Evolutionary conservation across 2,113 vertebrate species (phyloP).

Genomic region (Brachionichthys hirsutus): DNA sequence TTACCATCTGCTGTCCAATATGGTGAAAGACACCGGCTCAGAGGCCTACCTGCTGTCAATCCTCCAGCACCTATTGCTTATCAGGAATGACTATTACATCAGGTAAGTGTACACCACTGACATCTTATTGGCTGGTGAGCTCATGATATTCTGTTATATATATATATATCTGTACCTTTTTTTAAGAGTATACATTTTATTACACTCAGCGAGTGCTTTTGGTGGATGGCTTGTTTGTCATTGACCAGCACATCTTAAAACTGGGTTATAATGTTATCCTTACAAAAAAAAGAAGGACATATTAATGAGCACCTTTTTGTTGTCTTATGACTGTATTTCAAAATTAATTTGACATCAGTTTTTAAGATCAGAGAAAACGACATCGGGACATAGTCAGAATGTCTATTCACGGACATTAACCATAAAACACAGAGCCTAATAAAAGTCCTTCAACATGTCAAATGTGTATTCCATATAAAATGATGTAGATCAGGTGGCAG

Average conservation of each 20-base stretch:
- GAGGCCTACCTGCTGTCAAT: conserved; percentile 93
- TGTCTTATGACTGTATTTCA: no score
- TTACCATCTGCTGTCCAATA: conserved; percentile 93
- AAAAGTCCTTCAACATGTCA: no score
- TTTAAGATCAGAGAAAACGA: no score
- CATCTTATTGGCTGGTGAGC: conserved; percentile 11
- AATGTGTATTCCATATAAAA: no score
- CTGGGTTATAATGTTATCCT: no score
- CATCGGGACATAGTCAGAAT: no score
- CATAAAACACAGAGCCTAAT: no score
- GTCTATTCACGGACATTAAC: no score
- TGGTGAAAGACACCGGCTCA: conserved; percentile 92
- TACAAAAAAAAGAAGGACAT: not conserved
- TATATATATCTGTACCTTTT: not conserved
- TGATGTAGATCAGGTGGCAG: no score
- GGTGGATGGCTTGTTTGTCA: not conserved
- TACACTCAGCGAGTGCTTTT: not conserved
- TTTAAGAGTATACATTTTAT: not conserved
- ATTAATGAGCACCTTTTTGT: not conserved
- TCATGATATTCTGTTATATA: no score
- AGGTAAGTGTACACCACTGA: conserved; percentile 76
- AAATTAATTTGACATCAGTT: no score
- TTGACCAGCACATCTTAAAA: conserved; percentile 2
- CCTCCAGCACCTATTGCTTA: conserved; percentile 94
- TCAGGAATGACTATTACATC: conserved; percentile 96